Evolutionary conservation across 2,113 vertebrate species (phyloP).

Genomic region (Thymallus thymallus): DNA sequence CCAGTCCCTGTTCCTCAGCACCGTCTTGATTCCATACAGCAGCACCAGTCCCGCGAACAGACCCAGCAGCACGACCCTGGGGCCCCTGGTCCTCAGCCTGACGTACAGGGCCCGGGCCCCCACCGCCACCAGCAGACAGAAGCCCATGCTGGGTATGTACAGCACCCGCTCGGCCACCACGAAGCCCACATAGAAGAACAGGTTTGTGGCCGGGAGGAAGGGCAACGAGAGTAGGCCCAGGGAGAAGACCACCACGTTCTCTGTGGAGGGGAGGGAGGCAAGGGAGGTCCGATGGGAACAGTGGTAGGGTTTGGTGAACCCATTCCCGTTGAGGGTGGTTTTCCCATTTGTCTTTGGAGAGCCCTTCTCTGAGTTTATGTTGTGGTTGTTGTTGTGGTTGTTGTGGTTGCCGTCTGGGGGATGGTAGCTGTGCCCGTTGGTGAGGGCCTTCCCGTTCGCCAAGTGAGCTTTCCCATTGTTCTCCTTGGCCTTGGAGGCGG

Average conservation of each 20-base stretch:
- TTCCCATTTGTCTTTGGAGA: constrained; percentile 33
- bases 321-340: constrained; percentile 36
- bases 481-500: constrained; percentile 68
- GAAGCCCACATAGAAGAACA: constrained; percentile 99
- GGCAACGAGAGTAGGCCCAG: constrained; percentile 87
- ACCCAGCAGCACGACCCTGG: constrained; percentile 83
- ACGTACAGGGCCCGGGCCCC: constrained; percentile 86
- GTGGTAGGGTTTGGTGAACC: constrained; percentile 60
- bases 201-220: constrained; percentile 94
- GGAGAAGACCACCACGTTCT: constrained; percentile 88
- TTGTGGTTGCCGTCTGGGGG: constrained; percentile 78
- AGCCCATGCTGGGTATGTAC: constrained; percentile 98
- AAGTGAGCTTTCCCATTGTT: constrained; percentile 77
- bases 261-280: constrained; percentile 82
- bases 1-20: constrained; percentile 94
- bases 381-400: constrained; percentile 75
- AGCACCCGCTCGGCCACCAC: constrained; percentile 97
- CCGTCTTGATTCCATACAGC: constrained; percentile 90
- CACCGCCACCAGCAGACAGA: constrained; percentile 90
- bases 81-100: constrained; percentile 82
- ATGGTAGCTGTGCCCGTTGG: constrained; percentile 88
- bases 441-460: constrained; percentile 83
- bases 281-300: constrained; percentile 53
- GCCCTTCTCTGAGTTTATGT: constrained; percentile 69
- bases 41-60: constrained; percentile 84